Percentiles rank a stretch among this genome's conserved stretches.
Conservation (phyloP, 2,888 invertebrate species). For the Synergus laeviventris region DNA sequence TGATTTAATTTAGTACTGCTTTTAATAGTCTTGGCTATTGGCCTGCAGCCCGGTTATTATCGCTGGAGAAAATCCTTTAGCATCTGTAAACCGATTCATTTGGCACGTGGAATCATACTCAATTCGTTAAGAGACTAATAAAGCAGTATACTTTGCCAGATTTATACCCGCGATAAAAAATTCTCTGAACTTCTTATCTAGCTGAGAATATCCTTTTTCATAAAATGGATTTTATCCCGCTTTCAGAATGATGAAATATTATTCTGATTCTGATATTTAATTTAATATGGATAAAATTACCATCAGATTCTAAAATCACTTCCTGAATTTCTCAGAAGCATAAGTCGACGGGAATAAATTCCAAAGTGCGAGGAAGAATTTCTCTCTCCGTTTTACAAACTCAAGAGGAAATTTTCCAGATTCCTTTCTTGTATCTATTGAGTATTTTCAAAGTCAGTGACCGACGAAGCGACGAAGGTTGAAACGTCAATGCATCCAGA, state of each 20-base stretch:
- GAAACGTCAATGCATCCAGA: constrained; percentile 48
- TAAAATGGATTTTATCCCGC: background rate
- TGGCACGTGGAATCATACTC: background rate
- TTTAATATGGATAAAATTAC: background rate
- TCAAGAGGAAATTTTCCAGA: background rate
- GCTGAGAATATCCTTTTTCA: background rate
- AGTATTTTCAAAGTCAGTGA: constrained; percentile 56
- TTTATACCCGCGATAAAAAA: background rate
- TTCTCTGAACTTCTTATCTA: background rate
- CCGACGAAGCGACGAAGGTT: constrained; percentile 59
- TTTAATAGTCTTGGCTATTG: background rate
- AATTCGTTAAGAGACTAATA: constrained; percentile 2
- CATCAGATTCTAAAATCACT: background rate
- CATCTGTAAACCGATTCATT: background rate
- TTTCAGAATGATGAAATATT: background rate
- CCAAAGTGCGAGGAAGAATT: background rate
- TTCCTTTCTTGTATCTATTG: constrained; percentile 8
- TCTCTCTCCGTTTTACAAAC: background rate
- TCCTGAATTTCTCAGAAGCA: background rate
- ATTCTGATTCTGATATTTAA: background rate
- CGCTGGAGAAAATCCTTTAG: background rate
- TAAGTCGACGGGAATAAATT: background rate
- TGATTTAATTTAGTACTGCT: background rate
- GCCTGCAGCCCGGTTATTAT: background rate
- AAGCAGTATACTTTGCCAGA: background rate